phyloP scores from a whole-genome alignment of 1,140 invertebrate genomes.

The Panagrolaimus sp. region DNA sequence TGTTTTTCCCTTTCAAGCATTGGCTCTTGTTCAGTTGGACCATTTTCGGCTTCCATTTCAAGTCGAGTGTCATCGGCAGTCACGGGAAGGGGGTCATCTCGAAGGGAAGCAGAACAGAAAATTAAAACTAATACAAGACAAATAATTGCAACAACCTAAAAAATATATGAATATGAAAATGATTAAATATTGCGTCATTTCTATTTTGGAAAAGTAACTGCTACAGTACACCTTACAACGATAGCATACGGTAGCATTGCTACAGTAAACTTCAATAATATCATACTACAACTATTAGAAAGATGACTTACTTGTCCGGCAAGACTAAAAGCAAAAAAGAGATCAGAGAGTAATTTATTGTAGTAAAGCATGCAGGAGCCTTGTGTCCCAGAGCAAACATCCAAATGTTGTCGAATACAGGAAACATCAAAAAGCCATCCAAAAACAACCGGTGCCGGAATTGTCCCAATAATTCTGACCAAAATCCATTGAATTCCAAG shows the following conservation, averaged over 20 bases:
- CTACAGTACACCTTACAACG: background rate
- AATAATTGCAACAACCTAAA: slow-evolving; percentile 54
- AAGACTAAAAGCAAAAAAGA: slow-evolving; percentile 55
- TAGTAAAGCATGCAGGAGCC: slow-evolving; percentile 57
- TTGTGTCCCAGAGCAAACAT: slow-evolving; percentile 51
- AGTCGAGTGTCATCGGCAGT: background rate
- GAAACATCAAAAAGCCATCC: slow-evolving; percentile 60
- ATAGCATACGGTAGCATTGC: background rate
- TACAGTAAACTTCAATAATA: background rate
- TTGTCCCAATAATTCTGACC: slow-evolving; percentile 55
- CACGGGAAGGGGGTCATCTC: slow-evolving; percentile 45
- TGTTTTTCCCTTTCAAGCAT: slow-evolving; percentile 23
- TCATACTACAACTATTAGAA: background rate
- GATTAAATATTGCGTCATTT: background rate
- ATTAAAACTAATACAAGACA: slow-evolving; percentile 50
- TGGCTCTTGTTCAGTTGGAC: slow-evolving; percentile 26
- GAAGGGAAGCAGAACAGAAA: slow-evolving; percentile 44
- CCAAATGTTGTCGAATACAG: slow-evolving; percentile 54
- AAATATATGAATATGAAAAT: slow-evolving; percentile 14
- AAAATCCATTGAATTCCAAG: slow-evolving; percentile 59
- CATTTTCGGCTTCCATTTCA: slow-evolving; percentile 9
- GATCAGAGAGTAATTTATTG: slow-evolving; percentile 55
- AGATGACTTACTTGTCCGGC: slow-evolving; percentile 44
- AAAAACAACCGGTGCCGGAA: slow-evolving; percentile 57
- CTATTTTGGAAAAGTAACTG: background rate